These are phyloP conservation scores for Hartigia nigra DNA, from an alignment of 2,888 invertebrate genomes.

Conservation along the genomic window DNA sequence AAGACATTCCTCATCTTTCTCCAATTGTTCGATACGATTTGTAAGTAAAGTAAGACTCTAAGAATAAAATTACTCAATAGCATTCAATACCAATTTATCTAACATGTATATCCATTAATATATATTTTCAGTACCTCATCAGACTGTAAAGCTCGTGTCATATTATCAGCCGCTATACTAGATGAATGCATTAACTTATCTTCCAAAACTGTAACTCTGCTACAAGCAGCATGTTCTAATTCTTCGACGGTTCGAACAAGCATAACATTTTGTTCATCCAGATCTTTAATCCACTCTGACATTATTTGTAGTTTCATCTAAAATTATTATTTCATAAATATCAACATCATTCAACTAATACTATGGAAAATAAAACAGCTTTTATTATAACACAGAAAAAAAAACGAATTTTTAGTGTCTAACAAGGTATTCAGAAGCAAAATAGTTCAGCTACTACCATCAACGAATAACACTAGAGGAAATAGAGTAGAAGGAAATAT, in stretches of 20 bases:
- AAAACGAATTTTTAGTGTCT: not conserved
- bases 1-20: constrained; percentile 56
- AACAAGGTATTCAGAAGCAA: not conserved
- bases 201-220: constrained; percentile 70
- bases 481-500: not conserved
- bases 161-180: constrained; percentile 53
- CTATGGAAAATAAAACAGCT: not conserved
- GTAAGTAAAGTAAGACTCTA: constrained; percentile 52
- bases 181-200: constrained; percentile 68
- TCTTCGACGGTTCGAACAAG: constrained; percentile 76
- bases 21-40: constrained; percentile 46
- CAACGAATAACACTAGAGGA: not conserved
- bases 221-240: constrained; percentile 74
- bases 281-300: constrained; percentile 75
- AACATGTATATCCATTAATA: constrained; percentile 1
- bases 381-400: no score
- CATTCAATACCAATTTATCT: constrained; percentile 7
- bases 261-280: constrained; percentile 76
- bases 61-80: constrained; percentile 13
- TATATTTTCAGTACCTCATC: constrained; percentile 41
- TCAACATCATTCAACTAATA: not conserved
- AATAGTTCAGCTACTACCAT: constrained; percentile 9
- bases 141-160: constrained; percentile 46
- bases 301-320: constrained; percentile 76
- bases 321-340: constrained; percentile 29